Evolutionary conservation across 2,888 invertebrate genomes (phyloP).

Genomic region (Cerastis leucographa): DNA sequence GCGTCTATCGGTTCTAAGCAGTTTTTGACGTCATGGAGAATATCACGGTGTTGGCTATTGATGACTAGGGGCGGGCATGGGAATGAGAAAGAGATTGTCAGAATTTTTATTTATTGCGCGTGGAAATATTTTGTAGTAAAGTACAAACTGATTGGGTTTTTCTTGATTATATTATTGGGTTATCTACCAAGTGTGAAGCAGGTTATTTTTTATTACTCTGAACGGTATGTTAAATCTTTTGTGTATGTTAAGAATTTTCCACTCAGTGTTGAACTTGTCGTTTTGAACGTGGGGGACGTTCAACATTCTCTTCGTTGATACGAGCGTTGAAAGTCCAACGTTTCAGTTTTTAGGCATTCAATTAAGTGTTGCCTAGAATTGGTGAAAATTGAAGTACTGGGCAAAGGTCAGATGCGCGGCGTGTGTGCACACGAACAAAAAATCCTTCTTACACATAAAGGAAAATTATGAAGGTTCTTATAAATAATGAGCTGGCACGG

Average conservation of each 20-base stretch:
- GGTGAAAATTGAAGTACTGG: neutral
- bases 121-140: neutral
- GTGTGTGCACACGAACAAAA: neutral
- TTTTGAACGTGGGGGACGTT: too few relatives aligned
- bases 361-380: neutral
- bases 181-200: neutral
- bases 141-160: constrained; percentile 8
- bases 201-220: constrained; percentile 2
- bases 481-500: constrained; percentile 38
- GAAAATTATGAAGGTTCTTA: constrained; percentile 46
- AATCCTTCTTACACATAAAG: constrained; percentile 33
- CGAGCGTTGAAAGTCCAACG: neutral
- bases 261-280: too few relatives aligned
- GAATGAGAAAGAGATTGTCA: neutral
- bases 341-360: neutral
- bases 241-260: neutral
- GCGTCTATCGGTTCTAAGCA: neutral
- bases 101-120: neutral
- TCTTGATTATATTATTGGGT: neutral
- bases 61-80: neutral
- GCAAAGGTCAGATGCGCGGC: constrained; percentile 16
- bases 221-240: neutral
- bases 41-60: neutral
- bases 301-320: neutral
- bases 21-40: constrained; percentile 27